Conservation (phyloP, 2,888 invertebrate species). For the Micoletzkya japonica region DNA sequence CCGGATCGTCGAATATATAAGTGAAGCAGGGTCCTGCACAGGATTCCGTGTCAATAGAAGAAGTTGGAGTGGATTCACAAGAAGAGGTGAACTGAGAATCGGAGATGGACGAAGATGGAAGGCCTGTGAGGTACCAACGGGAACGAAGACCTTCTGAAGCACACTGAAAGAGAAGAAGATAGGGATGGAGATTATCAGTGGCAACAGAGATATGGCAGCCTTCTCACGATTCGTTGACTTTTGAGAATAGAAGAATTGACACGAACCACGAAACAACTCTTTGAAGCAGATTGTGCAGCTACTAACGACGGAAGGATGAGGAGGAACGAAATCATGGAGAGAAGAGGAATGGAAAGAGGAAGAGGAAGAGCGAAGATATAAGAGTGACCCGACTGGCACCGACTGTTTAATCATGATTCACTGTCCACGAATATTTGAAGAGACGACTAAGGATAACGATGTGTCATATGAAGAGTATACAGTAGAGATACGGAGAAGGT, state of each 20-base stretch:
- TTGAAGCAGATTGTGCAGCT: neutral
- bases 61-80: neutral
- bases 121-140: constrained; percentile 44
- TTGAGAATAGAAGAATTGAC: neutral
- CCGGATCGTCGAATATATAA: constrained; percentile 21
- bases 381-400: too few species aligned
- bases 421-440: too few species aligned
- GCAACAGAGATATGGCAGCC: neutral
- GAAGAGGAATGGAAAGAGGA: neutral
- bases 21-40: constrained; percentile 22
- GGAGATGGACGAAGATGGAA: constrained; percentile 24
- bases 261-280: neutral
- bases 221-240: neutral
- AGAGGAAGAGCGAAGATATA: neutral
- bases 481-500: too few species aligned
- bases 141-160: constrained; percentile 31
- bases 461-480: too few species aligned
- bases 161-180: constrained; percentile 32
- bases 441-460: too few species aligned
- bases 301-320: neutral
- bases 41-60: neutral
- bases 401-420: too few species aligned
- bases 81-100: neutral
- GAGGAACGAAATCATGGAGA: neutral
- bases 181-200: neutral